Percentiles rank a stretch among this genome's conserved stretches.
Evolutionary conservation across 2,113 vertebrate genomes (phyloP).

Genomic region (Oncorhynchus kisutch): DNA sequence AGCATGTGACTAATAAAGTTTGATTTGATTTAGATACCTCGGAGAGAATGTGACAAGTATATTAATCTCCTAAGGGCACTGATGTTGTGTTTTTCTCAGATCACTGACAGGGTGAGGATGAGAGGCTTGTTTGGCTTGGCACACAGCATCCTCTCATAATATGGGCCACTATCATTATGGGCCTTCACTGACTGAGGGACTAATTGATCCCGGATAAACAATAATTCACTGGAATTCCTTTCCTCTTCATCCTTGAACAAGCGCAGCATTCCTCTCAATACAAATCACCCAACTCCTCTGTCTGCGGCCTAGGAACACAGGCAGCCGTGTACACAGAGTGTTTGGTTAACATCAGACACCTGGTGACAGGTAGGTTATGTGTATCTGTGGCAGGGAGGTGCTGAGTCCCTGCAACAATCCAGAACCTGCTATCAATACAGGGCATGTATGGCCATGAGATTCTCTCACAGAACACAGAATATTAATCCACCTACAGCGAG

Average conservation of each 20-base stretch:
- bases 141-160: conserved; percentile 27
- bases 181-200: conserved; percentile 44
- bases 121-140: conserved; percentile 55
- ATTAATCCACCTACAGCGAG: conserved; percentile 37
- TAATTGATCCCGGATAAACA: conserved; percentile 60
- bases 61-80: conserved; percentile 32
- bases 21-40: neutral
- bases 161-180: conserved; percentile 29
- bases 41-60: neutral
- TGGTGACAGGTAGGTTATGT: conserved; percentile 30
- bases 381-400: conserved; percentile 8
- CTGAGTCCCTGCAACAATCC: conserved; percentile 3
- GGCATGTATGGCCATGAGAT: conserved; percentile 33
- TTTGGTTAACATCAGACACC: conserved; percentile 33
- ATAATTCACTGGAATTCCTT: conserved; percentile 45
- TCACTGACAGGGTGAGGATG: conserved; percentile 37
- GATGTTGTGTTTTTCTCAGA: conserved; percentile 38
- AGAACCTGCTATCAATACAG: conserved; percentile 21
- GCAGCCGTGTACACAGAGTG: neutral
- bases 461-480: conserved; percentile 39
- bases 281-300: conserved; percentile 5
- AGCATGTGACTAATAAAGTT: no score
- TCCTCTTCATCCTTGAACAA: conserved; percentile 24
- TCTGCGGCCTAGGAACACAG: neutral
- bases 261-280: conserved; percentile 36